phyloP scores from a whole-genome alignment of 2,888 invertebrate species.

The Ormyrus nitidulus region DNA sequence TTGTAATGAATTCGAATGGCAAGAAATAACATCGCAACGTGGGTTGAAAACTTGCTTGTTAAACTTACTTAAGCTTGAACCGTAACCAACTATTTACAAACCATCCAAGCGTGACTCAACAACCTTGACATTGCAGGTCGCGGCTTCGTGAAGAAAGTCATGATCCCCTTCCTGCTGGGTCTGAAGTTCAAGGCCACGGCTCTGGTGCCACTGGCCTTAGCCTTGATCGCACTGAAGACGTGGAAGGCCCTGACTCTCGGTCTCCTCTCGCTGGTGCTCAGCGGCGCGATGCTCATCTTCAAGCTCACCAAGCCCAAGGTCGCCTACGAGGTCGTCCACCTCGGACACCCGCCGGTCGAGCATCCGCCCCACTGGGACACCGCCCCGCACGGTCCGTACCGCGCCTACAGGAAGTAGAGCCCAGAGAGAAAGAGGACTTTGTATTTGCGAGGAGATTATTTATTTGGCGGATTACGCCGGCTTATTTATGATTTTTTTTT shows the following conservation, averaged over 20 bases:
- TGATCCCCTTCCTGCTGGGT: constrained; percentile 90
- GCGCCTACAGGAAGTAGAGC: constrained; percentile 70
- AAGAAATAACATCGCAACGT: too few species aligned
- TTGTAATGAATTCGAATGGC: too few species aligned
- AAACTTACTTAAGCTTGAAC: too few species aligned
- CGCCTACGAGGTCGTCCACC: constrained; percentile 92
- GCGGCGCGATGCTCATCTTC: constrained; percentile 91
- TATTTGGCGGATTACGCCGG: constrained; percentile 38
- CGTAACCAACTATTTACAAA: too few species aligned
- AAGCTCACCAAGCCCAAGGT: constrained; percentile 92
- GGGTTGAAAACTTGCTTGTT: too few species aligned
- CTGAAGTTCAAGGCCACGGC: constrained; percentile 91
- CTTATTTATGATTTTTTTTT: constrained; percentile 26
- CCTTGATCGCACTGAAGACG: constrained; percentile 90
- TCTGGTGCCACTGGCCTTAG: constrained; percentile 87
- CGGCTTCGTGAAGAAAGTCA: constrained; percentile 88
- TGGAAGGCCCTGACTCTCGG: constrained; percentile 93
- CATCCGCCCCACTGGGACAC: constrained; percentile 77
- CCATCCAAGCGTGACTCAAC: too few species aligned
- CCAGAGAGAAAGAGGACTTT: constrained; percentile 31
- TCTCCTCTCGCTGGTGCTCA: constrained; percentile 88
- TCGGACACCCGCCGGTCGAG: constrained; percentile 84
- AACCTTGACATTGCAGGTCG: constrained; percentile 79
- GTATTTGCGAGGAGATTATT: constrained; percentile 48
- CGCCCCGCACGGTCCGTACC: constrained; percentile 72